phyloP scores from a whole-genome alignment of 37 sponge, comb jelly and placozoan genomes.

The Spongilla lacustris region DNA sequence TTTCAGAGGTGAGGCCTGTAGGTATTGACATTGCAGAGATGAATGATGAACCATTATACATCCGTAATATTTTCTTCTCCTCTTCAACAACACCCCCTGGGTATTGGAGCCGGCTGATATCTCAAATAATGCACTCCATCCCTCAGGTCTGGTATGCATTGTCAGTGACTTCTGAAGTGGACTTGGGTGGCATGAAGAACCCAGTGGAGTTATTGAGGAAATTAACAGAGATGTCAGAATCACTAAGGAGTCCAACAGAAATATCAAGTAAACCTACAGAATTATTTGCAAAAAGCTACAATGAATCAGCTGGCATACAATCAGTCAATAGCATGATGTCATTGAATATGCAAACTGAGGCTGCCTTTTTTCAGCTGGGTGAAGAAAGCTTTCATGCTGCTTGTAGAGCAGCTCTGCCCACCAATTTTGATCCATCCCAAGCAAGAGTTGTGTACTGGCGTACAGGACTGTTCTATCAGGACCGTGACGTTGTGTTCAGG shows the following conservation, averaged over 20 bases:
- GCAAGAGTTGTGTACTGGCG: constrained; percentile 63
- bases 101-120: constrained; percentile 88
- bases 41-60: constrained; percentile 5
- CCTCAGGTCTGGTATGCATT: constrained; percentile 29
- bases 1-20: constrained; percentile 64
- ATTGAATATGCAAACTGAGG: background rate
- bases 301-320: too few species aligned
- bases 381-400: background rate
- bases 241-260: too few species aligned
- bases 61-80: constrained; percentile 48
- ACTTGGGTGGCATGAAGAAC: background rate
- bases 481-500: constrained; percentile 40
- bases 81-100: constrained; percentile 69
- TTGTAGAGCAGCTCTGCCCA: background rate
- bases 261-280: too few species aligned
- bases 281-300: too few species aligned
- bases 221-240: too few species aligned
- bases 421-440: background rate
- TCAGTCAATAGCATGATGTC: too few species aligned
- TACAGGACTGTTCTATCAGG: constrained; percentile 58
- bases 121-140: constrained; percentile 74
- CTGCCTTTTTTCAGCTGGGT: background rate
- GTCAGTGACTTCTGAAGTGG: background rate
- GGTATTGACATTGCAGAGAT: background rate
- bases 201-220: too few species aligned